Evolutionary conservation across 2,888 invertebrate genomes (phyloP).

Genomic region (Leucoptera coffeella): DNA sequence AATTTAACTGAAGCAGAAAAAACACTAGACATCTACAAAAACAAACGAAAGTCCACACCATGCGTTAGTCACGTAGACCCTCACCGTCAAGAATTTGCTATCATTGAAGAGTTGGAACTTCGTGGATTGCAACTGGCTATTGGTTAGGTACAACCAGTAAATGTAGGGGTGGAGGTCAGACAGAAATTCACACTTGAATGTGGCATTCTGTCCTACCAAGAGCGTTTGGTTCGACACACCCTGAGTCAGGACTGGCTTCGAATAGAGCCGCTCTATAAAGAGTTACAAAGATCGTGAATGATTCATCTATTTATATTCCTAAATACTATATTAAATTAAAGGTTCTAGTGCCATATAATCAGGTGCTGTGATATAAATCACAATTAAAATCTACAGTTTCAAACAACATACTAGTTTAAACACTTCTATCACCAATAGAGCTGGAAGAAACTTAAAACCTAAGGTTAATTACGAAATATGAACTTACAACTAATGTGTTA

Average conservation of each 20-base stretch:
- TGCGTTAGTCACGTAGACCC: constrained; percentile 12
- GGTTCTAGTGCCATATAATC: too few relatives aligned
- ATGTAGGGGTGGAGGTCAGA: constrained; percentile 82
- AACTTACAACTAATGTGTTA: too few relatives aligned
- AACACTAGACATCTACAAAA: neutral
- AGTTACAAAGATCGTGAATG: too few relatives aligned
- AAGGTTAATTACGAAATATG: too few relatives aligned
- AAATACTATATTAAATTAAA: constrained; percentile 3
- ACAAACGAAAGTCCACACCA: neutral
- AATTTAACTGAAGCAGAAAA: neutral
- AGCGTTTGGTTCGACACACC: constrained; percentile 74
- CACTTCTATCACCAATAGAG: too few relatives aligned
- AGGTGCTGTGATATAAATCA: too few relatives aligned
- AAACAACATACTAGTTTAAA: too few relatives aligned
- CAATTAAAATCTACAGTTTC: too few relatives aligned
- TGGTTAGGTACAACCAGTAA: constrained; percentile 64
- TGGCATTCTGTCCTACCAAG: constrained; percentile 63
- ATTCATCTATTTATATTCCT: too few relatives aligned
- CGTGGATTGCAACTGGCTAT: constrained; percentile 22
- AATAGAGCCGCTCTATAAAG: constrained; percentile 77
- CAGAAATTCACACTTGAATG: constrained; percentile 73
- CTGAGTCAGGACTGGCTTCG: constrained; percentile 75
- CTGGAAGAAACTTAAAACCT: too few relatives aligned
- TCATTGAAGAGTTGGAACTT: constrained; percentile 22
- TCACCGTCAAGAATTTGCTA: constrained; percentile 30